phyloP scores from a whole-genome alignment of 2,113 vertebrate genomes.

The Bufo gargarizans region DNA sequence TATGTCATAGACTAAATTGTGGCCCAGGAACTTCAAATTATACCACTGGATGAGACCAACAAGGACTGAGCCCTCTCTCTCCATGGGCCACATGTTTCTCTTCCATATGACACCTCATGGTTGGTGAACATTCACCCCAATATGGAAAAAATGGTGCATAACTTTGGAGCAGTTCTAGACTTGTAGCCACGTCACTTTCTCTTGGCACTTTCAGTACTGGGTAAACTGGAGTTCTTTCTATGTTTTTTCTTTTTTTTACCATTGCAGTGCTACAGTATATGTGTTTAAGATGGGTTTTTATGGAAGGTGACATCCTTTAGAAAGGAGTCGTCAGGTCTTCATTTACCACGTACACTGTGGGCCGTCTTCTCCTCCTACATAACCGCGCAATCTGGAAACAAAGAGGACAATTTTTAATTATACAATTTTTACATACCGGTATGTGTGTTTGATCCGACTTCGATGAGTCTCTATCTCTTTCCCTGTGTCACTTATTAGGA shows the following conservation, averaged over 20 bases:
- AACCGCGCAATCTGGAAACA: neutral
- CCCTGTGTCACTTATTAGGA: no score
- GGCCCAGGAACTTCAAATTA: no score
- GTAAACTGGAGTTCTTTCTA: neutral
- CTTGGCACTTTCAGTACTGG: neutral
- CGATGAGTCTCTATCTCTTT: no score
- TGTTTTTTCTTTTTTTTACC: neutral
- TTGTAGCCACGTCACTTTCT: neutral
- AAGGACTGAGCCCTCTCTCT: neutral
- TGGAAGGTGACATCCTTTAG: neutral
- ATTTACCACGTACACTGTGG: slow-evolving; percentile 22
- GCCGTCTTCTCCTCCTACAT: slow-evolving; percentile 17
- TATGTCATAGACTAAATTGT: no score
- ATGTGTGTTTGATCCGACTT: no score
- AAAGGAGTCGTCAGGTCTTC: neutral
- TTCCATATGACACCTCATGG: neutral
- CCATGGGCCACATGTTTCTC: neutral
- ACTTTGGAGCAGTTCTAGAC: neutral
- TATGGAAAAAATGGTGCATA: neutral
- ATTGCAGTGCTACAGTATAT: neutral
- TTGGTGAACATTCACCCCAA: neutral
- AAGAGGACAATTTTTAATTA: neutral
- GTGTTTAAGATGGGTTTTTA: neutral
- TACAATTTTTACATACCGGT: no score
- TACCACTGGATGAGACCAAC: no score